Evolutionary conservation across 2,113 vertebrate genomes (phyloP).

Genomic region (Picathartes gymnocephalus): DNA sequence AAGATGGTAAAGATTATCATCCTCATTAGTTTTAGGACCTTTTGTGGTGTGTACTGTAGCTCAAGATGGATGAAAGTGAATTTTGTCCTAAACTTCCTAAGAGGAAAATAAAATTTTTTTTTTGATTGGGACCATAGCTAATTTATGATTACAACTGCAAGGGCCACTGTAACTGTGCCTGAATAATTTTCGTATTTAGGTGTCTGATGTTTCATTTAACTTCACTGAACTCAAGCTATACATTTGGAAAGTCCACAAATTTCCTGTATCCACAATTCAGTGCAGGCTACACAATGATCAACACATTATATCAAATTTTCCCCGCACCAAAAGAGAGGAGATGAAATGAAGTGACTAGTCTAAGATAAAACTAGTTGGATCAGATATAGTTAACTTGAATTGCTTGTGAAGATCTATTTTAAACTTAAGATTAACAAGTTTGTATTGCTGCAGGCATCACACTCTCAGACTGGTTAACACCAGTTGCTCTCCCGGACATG

Average conservation of each 20-base stretch:
- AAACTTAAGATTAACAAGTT: conserved; percentile 61
- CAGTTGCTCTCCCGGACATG: conserved; percentile 57
- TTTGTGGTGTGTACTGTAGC: not conserved
- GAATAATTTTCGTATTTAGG: not conserved
- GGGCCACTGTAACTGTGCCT: not conserved
- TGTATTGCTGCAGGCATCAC: conserved; percentile 21
- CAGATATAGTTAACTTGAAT: conserved; percentile 42
- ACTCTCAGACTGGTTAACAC: conserved; percentile 56
- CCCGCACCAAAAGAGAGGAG: not conserved
- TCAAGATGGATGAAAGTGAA: not conserved
- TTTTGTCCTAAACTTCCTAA: not conserved
- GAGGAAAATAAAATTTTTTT: not conserved
- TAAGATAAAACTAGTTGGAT: not conserved
- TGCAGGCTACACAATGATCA: not conserved
- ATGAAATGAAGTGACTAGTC: not conserved
- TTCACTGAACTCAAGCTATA: not conserved
- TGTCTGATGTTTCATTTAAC: not conserved
- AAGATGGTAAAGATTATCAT: not conserved
- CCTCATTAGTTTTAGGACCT: not conserved
- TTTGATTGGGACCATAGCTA: not conserved
- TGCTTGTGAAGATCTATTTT: conserved; percentile 62
- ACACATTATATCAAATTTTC: not conserved
- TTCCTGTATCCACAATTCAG: not conserved
- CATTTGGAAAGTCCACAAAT: not conserved
- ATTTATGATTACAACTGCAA: not conserved